These are phyloP conservation scores for Notothenia rossii DNA, from an alignment of 2,113 vertebrate genomes.

Conservation along the genomic window DNA sequence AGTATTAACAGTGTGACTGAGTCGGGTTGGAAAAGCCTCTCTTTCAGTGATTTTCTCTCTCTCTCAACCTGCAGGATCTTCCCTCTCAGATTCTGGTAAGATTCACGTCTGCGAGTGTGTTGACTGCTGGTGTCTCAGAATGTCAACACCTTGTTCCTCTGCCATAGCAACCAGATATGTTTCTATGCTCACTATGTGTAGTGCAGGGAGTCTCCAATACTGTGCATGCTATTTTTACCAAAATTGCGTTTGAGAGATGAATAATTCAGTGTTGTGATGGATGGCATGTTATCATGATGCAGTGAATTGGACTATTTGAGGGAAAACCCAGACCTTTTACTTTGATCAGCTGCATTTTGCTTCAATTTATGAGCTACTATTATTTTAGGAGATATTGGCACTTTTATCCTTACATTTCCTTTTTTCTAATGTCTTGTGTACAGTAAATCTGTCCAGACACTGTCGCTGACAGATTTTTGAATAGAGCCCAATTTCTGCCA, in stretches of 20 bases:
- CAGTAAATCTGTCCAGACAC: neutral
- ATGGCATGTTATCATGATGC: constrained; percentile 34
- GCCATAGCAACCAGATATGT: constrained; percentile 14
- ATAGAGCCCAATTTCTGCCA: neutral
- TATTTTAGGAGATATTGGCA: neutral
- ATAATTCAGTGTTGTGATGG: constrained; percentile 68
- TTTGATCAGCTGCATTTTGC: neutral
- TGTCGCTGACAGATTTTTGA: neutral
- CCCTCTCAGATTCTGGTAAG: constrained; percentile 69
- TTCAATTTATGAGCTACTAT: neutral
- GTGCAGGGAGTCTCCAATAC: constrained; percentile 3
- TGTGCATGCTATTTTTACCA: constrained; percentile 65
- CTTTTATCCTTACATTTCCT: neutral
- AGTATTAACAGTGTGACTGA: constrained; percentile 43
- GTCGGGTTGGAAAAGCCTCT: constrained; percentile 29
- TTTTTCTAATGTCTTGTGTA: neutral
- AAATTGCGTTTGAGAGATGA: constrained; percentile 52
- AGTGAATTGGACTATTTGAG: constrained; percentile 23
- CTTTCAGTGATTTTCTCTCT: neutral
- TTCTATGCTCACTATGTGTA: constrained; percentile 21
- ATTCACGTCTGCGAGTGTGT: neutral
- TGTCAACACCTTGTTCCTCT: constrained; percentile 41
- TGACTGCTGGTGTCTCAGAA: constrained; percentile 34
- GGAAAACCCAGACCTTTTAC: neutral
- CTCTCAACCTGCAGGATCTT: constrained; percentile 53